Evolutionary conservation across 2,797 vertebrate species (phyloP), one percentile per base, ranked within the genome.

Genomic region (Enteromius radiatus): DNA sequence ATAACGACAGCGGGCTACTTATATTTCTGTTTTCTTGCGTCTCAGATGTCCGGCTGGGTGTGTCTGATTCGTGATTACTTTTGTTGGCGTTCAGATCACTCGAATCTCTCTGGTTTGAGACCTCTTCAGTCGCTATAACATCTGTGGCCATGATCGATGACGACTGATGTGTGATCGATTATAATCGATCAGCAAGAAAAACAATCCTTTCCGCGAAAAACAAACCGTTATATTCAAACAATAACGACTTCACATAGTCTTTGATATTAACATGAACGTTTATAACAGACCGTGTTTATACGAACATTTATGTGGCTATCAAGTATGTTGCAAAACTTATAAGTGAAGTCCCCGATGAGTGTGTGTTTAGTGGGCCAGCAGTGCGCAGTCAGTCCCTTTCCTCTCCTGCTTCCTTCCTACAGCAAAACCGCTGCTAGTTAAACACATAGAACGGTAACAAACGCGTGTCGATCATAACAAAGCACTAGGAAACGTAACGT

Each of bases 131-230:
- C 84, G 91, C 91, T 14, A 87, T 89, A 84, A 89, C 89, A 83
- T 93, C 93, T 78, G 94, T 90, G 82, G 93, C 94, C 95, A 95
- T 95, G 21, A n/a, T 70, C 52, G 64, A 82, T 65, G 31, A 26
- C 31, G 28, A 4, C 64, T 17, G 64, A 33, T 2, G 4, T 78
- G 9, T 33, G 52, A 23, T 36, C 45, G 41, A 71, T 45, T 47
- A 47, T 31, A 19, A 52, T 74, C 70, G 80, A 81, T 65, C 59
- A 69, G 47, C 21, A 67, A 68, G 23, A 9, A 71, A 63, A 67
- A 45, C 81, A 69, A 69, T 15, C 11, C 21, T 68, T 77, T 26
- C 26, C 49, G 21, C 28, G 21, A 15, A 56, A 21, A 68, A 83
- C 49, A 49, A 59, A 21, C 49, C 15, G 17, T 54, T 14, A 28